Evolutionary conservation across 2,888 invertebrate genomes (phyloP).

Genomic region (Strigamia transsilvanica): DNA sequence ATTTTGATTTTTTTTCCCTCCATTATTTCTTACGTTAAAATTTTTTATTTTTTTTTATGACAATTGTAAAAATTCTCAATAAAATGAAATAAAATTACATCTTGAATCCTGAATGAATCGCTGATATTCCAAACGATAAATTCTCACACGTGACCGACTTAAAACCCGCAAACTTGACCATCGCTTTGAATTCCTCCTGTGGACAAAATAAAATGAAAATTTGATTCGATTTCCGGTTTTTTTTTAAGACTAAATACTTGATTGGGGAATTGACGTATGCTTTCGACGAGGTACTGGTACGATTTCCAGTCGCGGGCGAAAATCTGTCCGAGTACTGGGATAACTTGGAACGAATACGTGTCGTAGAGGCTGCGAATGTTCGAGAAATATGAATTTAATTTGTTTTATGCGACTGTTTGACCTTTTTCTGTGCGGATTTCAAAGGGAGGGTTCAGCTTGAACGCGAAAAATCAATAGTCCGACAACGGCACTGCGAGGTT

Average conservation of each 20-base stretch:
- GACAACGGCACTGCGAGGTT: too few relatives aligned
- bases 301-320: slow-evolving; percentile 93
- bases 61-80: slow-evolving; percentile 33
- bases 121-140: slow-evolving; percentile 86
- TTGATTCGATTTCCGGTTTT: background rate
- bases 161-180: slow-evolving; percentile 93
- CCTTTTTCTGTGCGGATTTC: too few relatives aligned
- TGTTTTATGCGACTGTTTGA: too few relatives aligned
- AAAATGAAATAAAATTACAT: slow-evolving; percentile 68
- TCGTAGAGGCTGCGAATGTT: slow-evolving; percentile 79
- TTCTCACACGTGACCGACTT: slow-evolving; percentile 86
- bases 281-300: slow-evolving; percentile 98
- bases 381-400: slow-evolving; percentile 57
- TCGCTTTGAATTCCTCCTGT: slow-evolving; percentile 81
- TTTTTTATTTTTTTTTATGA: too few relatives aligned
- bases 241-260: slow-evolving; percentile 70
- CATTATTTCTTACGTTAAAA: too few relatives aligned
- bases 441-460: too few relatives aligned
- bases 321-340: slow-evolving; percentile 94
- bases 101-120: slow-evolving; percentile 97
- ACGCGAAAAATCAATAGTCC: too few relatives aligned
- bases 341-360: slow-evolving; percentile 96
- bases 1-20: too few relatives aligned
- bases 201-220: slow-evolving; percentile 60
- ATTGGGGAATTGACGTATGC: slow-evolving; percentile 93